Evolutionary conservation across 2,888 invertebrate genomes (phyloP), one percentile per base, ranked within the genome.

Genomic region (Gisinianus flammeolus): DNA sequence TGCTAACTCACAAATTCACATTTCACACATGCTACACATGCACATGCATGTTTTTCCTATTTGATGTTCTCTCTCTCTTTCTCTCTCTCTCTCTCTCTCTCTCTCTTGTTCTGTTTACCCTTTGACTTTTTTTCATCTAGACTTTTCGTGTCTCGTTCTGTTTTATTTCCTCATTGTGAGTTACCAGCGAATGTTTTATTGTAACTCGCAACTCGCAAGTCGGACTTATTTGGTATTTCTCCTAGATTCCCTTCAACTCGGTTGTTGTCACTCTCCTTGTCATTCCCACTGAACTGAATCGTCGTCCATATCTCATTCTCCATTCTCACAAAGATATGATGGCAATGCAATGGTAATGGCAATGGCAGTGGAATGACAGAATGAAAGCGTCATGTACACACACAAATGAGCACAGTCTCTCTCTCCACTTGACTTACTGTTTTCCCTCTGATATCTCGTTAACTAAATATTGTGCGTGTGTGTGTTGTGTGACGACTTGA

Each of bases 391-490:
- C n/a, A n/a, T n/a, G n/a, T n/a, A n/a, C n/a, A n/a, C n/a, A n/a
- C n/a, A n/a, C n/a, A n/a, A n/a, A n/a, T n/a, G n/a, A n/a, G n/a
- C n/a, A n/a, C n/a, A n/a, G n/a, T n/a, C 3, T 56, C 22, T 56
- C 19, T 22, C 22, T 56, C 22, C 28, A 62, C 62, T 56, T 22
- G 56, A 4, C 4, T 56, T 56, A 12, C 44, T 44, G 6, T 6
- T 44, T 44, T n/a, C 2, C 33, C 33, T 44, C 31, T 35, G 35
- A 68, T 68, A 68, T 68, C 68, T 44, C n/a, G 67, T 67, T 67
- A 67, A 31, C 67, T 67, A 68, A 68, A 68, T 68, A 68, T 68
- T 44, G 44, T 68, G n/a, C n/a, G n/a, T n/a, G n/a, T n/a, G n/a
- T n/a, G n/a, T n/a, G n/a, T n/a, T n/a, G n/a, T n/a, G n/a, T n/a